Evolutionary conservation across 2,797 vertebrate genomes (phyloP).

Genomic region (Centropyge bicolor): DNA sequence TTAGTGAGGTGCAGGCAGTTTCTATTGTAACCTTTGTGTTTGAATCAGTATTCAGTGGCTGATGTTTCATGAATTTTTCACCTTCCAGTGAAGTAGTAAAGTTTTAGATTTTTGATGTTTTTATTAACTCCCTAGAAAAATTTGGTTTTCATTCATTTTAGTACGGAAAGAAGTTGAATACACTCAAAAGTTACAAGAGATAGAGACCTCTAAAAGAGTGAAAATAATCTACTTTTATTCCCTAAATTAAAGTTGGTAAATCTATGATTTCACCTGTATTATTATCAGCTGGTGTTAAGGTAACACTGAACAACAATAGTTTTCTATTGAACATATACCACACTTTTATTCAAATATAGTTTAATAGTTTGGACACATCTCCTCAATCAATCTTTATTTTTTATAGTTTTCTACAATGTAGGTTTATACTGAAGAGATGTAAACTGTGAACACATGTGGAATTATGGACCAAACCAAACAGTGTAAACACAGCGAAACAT

Average conservation of each 20-base stretch:
- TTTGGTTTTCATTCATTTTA: neutral
- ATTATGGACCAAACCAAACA: too few relatives aligned
- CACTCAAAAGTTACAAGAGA: neutral
- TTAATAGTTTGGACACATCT: too few relatives aligned
- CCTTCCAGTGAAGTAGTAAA: neutral
- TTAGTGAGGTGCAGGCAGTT: constrained; percentile 3
- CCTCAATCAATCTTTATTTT: too few relatives aligned
- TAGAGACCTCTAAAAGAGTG: neutral
- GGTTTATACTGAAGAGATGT: too few relatives aligned
- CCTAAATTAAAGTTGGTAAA: neutral
- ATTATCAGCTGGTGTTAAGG: neutral
- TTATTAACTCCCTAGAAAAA: neutral
- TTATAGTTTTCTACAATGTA: too few relatives aligned
- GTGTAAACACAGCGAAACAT: too few relatives aligned
- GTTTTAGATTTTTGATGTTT: neutral
- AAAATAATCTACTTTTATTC: neutral
- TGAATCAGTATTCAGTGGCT: neutral
- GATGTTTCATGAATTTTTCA: neutral
- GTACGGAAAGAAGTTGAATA: neutral
- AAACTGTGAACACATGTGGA: too few relatives aligned
- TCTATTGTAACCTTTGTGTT: neutral
- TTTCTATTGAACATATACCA: too few relatives aligned
- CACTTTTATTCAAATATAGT: neutral
- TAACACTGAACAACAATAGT: too few relatives aligned
- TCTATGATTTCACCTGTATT: neutral